A percentile compares a stretch with the other conserved stretches of the same genome.
These are phyloP conservation scores for Lemur catta DNA, from an alignment of 2,797 vertebrate species.

Conservation along the genomic window DNA sequence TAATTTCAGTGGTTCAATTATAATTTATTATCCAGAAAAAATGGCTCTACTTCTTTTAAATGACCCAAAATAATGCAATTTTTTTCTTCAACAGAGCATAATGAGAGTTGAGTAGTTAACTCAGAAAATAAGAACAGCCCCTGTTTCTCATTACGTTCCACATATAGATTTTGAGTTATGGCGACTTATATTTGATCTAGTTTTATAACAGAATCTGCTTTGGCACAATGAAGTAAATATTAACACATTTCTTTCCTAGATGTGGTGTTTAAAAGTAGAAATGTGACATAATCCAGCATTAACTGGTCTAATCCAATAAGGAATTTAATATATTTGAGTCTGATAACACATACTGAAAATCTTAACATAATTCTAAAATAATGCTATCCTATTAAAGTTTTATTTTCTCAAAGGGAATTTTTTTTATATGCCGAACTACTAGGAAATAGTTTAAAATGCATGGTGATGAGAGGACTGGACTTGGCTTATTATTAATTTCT, in stretches of 20 bases:
- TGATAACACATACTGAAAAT: slow-evolving; percentile 18
- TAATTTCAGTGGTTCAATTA: slow-evolving; percentile 68
- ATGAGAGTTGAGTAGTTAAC: slow-evolving; percentile 68
- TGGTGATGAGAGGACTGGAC: not conserved
- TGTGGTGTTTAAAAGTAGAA: slow-evolving; percentile 45
- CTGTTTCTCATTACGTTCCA: slow-evolving; percentile 74
- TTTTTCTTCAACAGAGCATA: slow-evolving; percentile 50
- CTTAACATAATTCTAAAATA: slow-evolving; percentile 39
- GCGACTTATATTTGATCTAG: slow-evolving; percentile 66
- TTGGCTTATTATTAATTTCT: not conserved
- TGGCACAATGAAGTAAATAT: slow-evolving; percentile 63
- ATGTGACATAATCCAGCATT: not conserved
- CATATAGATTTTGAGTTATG: slow-evolving; percentile 66
- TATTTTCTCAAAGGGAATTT: slow-evolving; percentile 49
- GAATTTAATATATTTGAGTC: slow-evolving; percentile 33
- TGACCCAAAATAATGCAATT: slow-evolving; percentile 46
- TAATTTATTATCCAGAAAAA: slow-evolving; percentile 65
- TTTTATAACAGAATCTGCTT: slow-evolving; percentile 67
- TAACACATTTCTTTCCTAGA: slow-evolving; percentile 38
- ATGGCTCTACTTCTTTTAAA: slow-evolving; percentile 73
- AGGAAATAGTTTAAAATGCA: slow-evolving; percentile 2
- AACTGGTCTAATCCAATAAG: slow-evolving; percentile 11
- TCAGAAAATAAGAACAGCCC: slow-evolving; percentile 37
- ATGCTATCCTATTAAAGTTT: slow-evolving; percentile 8
- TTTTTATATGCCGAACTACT: not conserved